Conservation (phyloP, 2,888 invertebrate species). For the Eupithecia insigniata region DNA sequence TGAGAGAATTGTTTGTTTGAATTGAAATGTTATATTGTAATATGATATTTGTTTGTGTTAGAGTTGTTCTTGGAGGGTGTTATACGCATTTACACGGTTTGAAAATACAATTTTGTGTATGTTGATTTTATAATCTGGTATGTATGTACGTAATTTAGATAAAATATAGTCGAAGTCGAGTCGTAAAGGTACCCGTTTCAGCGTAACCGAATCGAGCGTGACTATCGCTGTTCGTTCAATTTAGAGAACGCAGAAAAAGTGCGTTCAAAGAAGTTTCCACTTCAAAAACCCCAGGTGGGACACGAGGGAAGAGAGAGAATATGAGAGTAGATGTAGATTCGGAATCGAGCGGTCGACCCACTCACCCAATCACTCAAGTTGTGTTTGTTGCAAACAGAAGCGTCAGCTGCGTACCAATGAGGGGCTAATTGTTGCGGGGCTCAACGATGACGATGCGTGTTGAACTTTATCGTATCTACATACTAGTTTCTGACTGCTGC, state of each 20-base stretch:
- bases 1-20: background rate
- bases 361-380: constrained; percentile 44
- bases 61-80: background rate
- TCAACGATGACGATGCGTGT: constrained; percentile 1
- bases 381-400: constrained; percentile 56
- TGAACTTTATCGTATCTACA: background rate
- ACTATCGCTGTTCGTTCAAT: background rate
- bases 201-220: background rate
- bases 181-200: background rate
- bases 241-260: background rate
- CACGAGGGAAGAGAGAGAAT: background rate
- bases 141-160: background rate
- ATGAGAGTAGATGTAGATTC: background rate
- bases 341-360: constrained; percentile 11
- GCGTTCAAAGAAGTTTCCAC: background rate
- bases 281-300: background rate
- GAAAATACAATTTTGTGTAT: background rate
- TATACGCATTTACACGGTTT: background rate
- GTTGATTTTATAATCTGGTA: background rate
- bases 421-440: constrained; percentile 52
- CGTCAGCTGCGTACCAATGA: constrained; percentile 57
- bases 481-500: background rate
- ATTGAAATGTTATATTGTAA: background rate
- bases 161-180: background rate
- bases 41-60: background rate